Conservation (phyloP, 2,797 vertebrate species). For the Anas acuta region DNA sequence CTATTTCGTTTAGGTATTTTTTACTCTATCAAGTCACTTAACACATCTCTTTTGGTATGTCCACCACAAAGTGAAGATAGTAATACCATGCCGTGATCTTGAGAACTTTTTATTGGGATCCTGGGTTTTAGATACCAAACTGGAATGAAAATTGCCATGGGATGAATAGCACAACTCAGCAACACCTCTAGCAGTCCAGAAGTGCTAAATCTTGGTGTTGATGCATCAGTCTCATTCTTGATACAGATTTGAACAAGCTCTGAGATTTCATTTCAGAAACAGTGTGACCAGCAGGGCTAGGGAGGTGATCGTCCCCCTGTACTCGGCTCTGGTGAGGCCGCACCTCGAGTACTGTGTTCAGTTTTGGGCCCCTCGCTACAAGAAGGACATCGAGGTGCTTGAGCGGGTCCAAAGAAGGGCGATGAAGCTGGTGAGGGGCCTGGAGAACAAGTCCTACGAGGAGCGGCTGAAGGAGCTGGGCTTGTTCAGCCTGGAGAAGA, state of each 20-base stretch:
- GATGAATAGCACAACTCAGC: neutral
- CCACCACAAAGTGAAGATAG: neutral
- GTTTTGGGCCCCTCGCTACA: too few relatives aligned
- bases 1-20: neutral
- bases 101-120: neutral
- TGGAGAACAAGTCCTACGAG: too few relatives aligned
- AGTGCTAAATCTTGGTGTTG: neutral
- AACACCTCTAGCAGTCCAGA: neutral
- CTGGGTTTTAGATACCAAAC: neutral
- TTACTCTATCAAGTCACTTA: neutral
- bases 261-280: neutral
- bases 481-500: too few relatives aligned
- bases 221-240: neutral
- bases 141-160: neutral
- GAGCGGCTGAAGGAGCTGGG: too few relatives aligned
- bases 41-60: neutral
- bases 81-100: neutral
- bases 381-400: too few relatives aligned
- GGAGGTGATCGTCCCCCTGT: too few relatives aligned
- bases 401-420: too few relatives aligned
- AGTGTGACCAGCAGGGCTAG: too few relatives aligned
- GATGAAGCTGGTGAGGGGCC: too few relatives aligned
- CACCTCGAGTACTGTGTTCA: too few relatives aligned
- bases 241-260: neutral
- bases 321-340: too few relatives aligned